Evolutionary conservation across 2,888 invertebrate genomes (phyloP).

Genomic region (Mythimna ferrago): DNA sequence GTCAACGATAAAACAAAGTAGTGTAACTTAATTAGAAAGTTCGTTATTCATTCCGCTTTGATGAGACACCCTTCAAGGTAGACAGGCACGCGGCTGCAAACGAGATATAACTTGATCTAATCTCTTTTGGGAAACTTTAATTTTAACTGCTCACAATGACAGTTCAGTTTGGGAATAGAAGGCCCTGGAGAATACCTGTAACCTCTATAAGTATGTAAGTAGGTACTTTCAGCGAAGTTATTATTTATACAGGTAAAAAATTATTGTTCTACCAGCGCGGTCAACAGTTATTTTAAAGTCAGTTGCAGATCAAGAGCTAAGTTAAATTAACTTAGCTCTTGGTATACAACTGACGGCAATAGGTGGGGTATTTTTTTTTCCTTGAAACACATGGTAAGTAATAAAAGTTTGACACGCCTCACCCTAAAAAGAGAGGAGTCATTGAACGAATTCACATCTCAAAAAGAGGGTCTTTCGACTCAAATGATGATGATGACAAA

Average conservation of each 20-base stretch:
- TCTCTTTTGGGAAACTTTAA: conserved; percentile 62
- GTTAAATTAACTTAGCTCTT: neutral
- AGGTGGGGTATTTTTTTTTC: too few relatives aligned
- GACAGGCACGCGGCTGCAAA: conserved; percentile 56
- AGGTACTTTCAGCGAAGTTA: conserved; percentile 3
- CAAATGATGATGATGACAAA: too few relatives aligned
- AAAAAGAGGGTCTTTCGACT: too few relatives aligned
- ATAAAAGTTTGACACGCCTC: too few relatives aligned
- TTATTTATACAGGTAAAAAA: neutral
- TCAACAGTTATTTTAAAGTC: neutral
- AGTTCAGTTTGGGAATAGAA: conserved; percentile 52
- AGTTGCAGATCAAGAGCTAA: neutral
- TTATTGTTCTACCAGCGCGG: neutral
- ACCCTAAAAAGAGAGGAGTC: too few relatives aligned
- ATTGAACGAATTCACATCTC: too few relatives aligned
- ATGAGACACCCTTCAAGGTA: conserved; percentile 47
- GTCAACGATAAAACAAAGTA: conserved; percentile 59
- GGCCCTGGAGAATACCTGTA: conserved; percentile 18
- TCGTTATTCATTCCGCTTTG: conserved; percentile 59
- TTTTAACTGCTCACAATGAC: conserved; percentile 61
- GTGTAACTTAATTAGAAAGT: conserved; percentile 64
- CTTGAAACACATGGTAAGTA: too few relatives aligned
- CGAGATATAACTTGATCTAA: conserved; percentile 57
- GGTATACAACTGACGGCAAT: neutral
- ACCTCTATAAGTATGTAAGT: neutral